Evolutionary conservation across 2,113 vertebrate genomes (phyloP).

Genomic region (Isichthys henryi): DNA sequence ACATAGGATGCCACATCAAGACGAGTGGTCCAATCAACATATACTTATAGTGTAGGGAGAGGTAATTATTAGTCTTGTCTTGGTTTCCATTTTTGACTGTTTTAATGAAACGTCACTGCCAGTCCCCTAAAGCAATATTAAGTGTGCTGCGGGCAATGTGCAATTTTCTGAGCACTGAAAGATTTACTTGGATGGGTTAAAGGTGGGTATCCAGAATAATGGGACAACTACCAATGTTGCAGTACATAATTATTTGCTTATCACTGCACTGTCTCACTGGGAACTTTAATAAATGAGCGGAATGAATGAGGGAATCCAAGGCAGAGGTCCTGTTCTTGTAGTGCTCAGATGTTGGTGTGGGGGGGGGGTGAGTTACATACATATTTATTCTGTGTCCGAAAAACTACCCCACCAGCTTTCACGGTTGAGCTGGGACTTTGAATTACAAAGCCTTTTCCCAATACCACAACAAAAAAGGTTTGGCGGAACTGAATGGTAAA

Average conservation of each 20-base stretch:
- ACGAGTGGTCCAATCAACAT: neutral
- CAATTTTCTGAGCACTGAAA: neutral
- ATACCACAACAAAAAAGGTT: neutral
- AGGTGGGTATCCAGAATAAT: neutral
- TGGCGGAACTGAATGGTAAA: neutral
- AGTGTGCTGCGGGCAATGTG: neutral
- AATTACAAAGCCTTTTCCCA: neutral
- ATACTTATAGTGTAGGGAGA: neutral
- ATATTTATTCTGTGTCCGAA: neutral
- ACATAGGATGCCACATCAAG: neutral
- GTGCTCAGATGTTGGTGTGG: neutral
- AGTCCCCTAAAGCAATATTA: neutral
- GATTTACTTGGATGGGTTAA: neutral
- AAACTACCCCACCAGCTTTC: neutral
- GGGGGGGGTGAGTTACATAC: neutral
- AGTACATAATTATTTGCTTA: neutral
- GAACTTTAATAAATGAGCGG: neutral
- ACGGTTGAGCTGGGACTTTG: neutral
- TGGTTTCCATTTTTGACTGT: conserved; percentile 2
- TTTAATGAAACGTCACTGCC: neutral
- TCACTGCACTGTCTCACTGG: neutral
- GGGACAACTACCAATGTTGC: neutral
- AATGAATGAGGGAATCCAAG: neutral
- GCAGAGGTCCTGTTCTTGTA: neutral
- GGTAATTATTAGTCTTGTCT: neutral